A percentile compares a stretch with the other conserved stretches of the same genome.
phyloP scores from a whole-genome alignment of 2,113 vertebrate species.

The Sinocyclocheilus maitianheensis region DNA sequence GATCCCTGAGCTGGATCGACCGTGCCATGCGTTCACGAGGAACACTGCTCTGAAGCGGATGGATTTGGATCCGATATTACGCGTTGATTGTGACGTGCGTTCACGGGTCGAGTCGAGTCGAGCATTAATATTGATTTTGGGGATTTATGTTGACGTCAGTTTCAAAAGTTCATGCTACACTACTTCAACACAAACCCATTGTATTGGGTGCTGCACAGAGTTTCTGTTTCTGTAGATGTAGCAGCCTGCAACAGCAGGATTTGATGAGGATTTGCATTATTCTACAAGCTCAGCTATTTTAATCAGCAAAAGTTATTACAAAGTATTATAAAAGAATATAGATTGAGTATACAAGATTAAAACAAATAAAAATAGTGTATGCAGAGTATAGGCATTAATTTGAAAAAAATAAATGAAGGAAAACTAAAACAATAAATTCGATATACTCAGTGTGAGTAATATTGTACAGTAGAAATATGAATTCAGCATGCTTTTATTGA shows the following conservation, averaged over 20 bases:
- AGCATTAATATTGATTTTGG: background rate
- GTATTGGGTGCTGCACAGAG: background rate
- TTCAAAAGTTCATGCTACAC: background rate
- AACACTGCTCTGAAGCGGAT: background rate
- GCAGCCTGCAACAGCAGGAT: background rate
- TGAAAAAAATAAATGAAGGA: no score
- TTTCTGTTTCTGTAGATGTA: background rate
- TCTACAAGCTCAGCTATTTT: background rate
- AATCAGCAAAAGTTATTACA: background rate
- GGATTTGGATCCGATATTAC: background rate
- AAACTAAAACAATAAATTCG: background rate
- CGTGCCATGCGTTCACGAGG: conserved; percentile 23
- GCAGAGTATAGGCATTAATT: background rate
- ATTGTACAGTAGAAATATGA: background rate
- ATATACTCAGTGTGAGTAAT: background rate
- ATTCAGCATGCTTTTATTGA: no score
- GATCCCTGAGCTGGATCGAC: background rate
- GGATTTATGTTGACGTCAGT: background rate
- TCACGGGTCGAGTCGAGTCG: background rate
- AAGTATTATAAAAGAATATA: background rate
- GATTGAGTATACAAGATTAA: background rate
- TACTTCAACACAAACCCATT: background rate
- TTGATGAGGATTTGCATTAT: background rate
- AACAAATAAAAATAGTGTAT: background rate
- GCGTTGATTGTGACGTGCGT: background rate